Percentiles rank a stretch among this genome's conserved stretches.
These are phyloP conservation scores for Ecdyonurus torrentis DNA, from an alignment of 2,888 invertebrate genomes.

Conservation along the genomic window DNA sequence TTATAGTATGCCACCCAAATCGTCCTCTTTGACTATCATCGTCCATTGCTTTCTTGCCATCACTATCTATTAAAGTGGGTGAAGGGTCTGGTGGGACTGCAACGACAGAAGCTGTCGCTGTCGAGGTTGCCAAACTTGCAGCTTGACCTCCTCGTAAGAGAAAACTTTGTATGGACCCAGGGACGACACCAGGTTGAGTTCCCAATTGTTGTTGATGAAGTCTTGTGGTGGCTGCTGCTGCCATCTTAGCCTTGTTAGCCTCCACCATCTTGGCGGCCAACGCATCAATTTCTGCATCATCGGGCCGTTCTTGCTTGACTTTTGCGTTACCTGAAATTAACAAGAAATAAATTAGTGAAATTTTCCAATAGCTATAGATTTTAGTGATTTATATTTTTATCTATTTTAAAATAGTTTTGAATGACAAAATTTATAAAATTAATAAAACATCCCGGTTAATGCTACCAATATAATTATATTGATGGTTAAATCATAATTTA, in stretches of 20 bases:
- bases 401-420: not conserved
- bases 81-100: not conserved
- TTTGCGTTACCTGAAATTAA: conserved; percentile 19
- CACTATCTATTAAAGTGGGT: not conserved
- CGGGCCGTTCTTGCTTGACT: conserved; percentile 58
- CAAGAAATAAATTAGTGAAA: conserved; percentile 4
- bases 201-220: conserved; percentile 11
- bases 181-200: not conserved
- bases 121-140: not conserved
- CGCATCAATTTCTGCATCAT: conserved; percentile 76
- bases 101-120: not conserved
- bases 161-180: not conserved
- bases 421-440: not conserved
- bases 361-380: too few species aligned
- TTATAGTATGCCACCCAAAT: conserved; percentile 84
- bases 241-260: conserved; percentile 52
- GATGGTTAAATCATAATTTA: too few species aligned
- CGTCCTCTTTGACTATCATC: conserved; percentile 31
- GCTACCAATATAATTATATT: too few species aligned
- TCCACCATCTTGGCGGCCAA: conserved; percentile 77
- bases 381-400: not conserved
- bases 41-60: conserved; percentile 23
- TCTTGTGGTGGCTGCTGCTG: conserved; percentile 23
- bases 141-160: not conserved
- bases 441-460: too few species aligned